Conservation (phyloP, 2,888 invertebrate species). For the Apantesis nais region DNA sequence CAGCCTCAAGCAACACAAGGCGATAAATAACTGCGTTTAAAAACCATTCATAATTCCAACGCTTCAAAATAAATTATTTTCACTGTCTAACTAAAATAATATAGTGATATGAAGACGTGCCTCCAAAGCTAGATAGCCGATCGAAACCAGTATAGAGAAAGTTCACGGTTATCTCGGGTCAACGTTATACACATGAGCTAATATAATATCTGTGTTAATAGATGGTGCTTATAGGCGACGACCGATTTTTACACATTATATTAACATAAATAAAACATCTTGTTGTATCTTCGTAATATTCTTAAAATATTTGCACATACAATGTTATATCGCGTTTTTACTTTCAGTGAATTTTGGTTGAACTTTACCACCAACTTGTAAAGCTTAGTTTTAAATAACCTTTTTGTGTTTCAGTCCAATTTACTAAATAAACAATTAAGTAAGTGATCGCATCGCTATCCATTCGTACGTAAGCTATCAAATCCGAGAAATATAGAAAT, state of each 20-base stretch:
- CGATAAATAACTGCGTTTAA: slow-evolving; percentile 22
- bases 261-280: slow-evolving; percentile 48
- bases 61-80: slow-evolving; percentile 19
- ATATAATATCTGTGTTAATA: slow-evolving; percentile 69
- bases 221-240: slow-evolving; percentile 69
- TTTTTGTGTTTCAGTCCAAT: too few species aligned
- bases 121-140: slow-evolving; percentile 37
- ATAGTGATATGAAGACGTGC: slow-evolving; percentile 37
- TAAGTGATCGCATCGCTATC: too few species aligned
- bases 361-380: not conserved
- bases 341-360: not conserved
- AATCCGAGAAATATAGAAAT: not conserved
- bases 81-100: slow-evolving; percentile 20
- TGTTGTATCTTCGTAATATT: slow-evolving; percentile 7
- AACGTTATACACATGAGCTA: slow-evolving; percentile 50
- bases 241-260: slow-evolving; percentile 41
- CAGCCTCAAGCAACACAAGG: slow-evolving; percentile 18
- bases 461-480: too few species aligned
- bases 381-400: not conserved
- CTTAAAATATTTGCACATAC: slow-evolving; percentile 13
- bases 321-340: not conserved
- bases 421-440: too few species aligned
- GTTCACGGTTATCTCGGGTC: slow-evolving; percentile 60
- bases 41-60: slow-evolving; percentile 24
- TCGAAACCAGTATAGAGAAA: slow-evolving; percentile 64